phyloP scores from a whole-genome alignment of 2,113 vertebrate species.

The Heptranchias perlo region DNA sequence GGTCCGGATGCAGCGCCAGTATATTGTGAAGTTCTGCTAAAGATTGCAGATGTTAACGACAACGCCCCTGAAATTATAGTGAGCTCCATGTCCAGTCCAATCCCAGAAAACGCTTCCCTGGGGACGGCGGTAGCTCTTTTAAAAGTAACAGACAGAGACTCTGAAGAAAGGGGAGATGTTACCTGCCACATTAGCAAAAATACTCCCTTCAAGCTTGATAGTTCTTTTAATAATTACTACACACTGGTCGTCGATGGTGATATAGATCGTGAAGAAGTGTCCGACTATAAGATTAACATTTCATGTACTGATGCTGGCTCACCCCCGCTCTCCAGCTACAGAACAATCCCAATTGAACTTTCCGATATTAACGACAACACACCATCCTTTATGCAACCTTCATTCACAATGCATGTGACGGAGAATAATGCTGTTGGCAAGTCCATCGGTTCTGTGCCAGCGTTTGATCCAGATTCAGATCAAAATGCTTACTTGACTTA shows the following conservation, averaged over 20 bases:
- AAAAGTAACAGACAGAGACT: constrained; percentile 49
- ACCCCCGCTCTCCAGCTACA: constrained; percentile 46
- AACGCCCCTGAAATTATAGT: constrained; percentile 42
- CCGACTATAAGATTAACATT: constrained; percentile 48
- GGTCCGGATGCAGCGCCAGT: constrained; percentile 40
- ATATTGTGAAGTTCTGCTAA: constrained; percentile 51
- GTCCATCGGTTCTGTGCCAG: constrained; percentile 49
- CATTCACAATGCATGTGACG: constrained; percentile 46
- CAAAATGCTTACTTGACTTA: constrained; percentile 53
- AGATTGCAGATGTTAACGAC: constrained; percentile 67
- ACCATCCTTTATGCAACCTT: constrained; percentile 41
- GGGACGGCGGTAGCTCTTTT: constrained; percentile 53
- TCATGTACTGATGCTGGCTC: constrained; percentile 47
- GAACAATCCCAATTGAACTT: constrained; percentile 41
- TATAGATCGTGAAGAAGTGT: constrained; percentile 48
- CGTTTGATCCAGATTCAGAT: constrained; percentile 49
- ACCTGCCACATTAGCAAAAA: background rate
- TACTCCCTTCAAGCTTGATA: constrained; percentile 43
- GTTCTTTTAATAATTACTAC: constrained; percentile 51
- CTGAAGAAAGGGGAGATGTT: constrained; percentile 48
- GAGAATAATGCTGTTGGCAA: constrained; percentile 51
- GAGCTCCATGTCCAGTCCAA: constrained; percentile 44
- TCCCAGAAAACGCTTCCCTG: constrained; percentile 48
- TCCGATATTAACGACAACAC: constrained; percentile 48
- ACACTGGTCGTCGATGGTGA: constrained; percentile 49